phyloP scores from a whole-genome alignment of 2,113 vertebrate species.

The Pluvianellus socialis region DNA sequence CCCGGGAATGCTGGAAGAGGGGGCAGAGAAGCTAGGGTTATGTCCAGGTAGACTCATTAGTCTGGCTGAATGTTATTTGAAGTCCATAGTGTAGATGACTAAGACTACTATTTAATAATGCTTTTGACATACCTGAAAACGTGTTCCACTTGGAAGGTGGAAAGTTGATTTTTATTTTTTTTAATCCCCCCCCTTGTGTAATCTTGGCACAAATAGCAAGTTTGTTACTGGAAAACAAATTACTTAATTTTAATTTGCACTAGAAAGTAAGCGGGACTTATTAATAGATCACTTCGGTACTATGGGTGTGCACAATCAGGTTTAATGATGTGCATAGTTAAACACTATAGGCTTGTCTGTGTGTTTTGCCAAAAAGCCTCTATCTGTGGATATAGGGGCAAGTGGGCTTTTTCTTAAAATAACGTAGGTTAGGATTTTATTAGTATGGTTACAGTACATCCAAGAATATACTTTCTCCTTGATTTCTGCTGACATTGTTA shows the following conservation, averaged over 20 bases:
- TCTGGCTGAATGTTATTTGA: background rate
- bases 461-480: background rate
- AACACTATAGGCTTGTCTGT: background rate
- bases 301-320: no score
- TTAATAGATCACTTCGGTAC: no score
- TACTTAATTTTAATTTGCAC: background rate
- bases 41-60: background rate
- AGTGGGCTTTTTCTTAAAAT: background rate
- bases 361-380: background rate
- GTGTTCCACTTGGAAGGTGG: background rate
- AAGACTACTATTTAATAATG: background rate
- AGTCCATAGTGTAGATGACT: background rate
- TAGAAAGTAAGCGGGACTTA: background rate
- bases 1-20: background rate
- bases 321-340: background rate
- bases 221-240: background rate
- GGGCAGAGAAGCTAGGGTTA: background rate
- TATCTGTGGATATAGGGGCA: background rate
- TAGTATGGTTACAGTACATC: background rate
- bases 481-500: background rate
- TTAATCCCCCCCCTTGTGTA: background rate
- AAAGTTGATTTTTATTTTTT: background rate
- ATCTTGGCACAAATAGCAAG: background rate
- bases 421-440: background rate
- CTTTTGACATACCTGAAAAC: background rate